These are phyloP conservation scores for Valencia hispanica DNA, from an alignment of 2,797 vertebrate species.

Conservation along the genomic window DNA sequence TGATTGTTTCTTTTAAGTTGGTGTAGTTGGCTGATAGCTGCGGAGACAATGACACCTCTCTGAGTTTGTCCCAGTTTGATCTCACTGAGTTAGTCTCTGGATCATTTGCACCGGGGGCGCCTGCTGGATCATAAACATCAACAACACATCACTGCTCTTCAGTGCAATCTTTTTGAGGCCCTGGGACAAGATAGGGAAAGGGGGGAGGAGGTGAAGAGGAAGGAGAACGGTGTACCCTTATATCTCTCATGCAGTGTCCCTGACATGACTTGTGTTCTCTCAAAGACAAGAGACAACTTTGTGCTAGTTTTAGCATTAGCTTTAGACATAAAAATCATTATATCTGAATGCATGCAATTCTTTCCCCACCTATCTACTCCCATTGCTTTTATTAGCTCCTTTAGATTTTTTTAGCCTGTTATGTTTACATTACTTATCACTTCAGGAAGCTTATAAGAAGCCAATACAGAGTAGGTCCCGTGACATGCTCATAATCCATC, in stretches of 20 bases:
- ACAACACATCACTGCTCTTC: constrained; percentile 43
- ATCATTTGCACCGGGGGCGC: constrained; percentile 65
- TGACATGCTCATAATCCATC: constrained; percentile 60
- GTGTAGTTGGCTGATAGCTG: background rate
- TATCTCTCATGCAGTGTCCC: constrained; percentile 73
- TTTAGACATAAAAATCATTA: constrained; percentile 71
- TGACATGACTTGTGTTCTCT: constrained; percentile 70
- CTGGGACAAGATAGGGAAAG: constrained; percentile 30
- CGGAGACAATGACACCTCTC: background rate
- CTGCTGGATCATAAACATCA: constrained; percentile 56
- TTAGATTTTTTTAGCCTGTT: constrained; percentile 48
- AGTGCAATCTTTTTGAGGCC: constrained; percentile 62
- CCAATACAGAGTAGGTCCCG: constrained; percentile 63
- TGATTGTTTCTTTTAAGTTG: background rate
- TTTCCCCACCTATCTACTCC: constrained; percentile 14
- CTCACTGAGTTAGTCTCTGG: constrained; percentile 33
- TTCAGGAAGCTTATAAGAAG: constrained; percentile 86
- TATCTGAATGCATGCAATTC: constrained; percentile 55
- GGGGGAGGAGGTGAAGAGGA: constrained; percentile 45
- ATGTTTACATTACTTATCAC: constrained; percentile 85
- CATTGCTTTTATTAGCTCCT: constrained; percentile 45
- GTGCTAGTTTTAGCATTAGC: background rate
- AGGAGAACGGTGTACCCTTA: constrained; percentile 68
- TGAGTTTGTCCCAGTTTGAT: constrained; percentile 48
- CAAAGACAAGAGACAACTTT: constrained; percentile 56